Evolutionary conservation across 2,888 invertebrate genomes (phyloP).

Genomic region (Drosophila ustulata): DNA sequence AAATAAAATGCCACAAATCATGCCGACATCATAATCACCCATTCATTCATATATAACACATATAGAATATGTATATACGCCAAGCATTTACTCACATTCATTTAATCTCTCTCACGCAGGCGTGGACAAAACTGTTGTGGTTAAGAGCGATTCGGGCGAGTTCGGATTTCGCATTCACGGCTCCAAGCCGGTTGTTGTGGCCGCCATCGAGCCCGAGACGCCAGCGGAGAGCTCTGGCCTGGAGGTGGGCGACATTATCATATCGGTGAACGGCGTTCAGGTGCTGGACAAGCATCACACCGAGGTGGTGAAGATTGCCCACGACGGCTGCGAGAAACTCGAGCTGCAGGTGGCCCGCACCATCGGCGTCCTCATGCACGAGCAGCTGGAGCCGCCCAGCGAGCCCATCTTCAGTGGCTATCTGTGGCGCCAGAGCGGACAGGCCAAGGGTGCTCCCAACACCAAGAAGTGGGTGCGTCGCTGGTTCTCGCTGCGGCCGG

Average conservation of each 20-base stretch:
- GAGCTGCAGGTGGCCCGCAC: constrained; percentile 95
- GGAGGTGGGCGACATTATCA: constrained; percentile 97
- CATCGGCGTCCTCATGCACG: constrained; percentile 91
- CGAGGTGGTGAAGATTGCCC: constrained; percentile 96
- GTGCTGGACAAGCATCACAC: constrained; percentile 97
- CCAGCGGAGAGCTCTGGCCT: constrained; percentile 96
- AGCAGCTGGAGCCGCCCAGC: constrained; percentile 87
- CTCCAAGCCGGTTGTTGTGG: constrained; percentile 97
- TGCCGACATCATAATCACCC: constrained; percentile 11
- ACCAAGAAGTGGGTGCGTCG: constrained; percentile 92
- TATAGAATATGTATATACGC: not conserved
- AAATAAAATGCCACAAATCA: constrained; percentile 84
- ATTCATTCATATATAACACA: not conserved
- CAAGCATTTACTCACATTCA: not conserved
- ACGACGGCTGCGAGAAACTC: constrained; percentile 93
- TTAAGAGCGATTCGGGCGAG: constrained; percentile 93
- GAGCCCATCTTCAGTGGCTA: constrained; percentile 90
- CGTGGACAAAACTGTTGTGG: constrained; percentile 94
- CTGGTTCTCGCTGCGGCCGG: constrained; percentile 95
- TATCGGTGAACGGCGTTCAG: constrained; percentile 95
- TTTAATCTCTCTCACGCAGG: constrained; percentile 86
- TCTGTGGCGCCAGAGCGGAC: constrained; percentile 90
- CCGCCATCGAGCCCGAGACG: constrained; percentile 96
- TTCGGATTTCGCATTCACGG: constrained; percentile 98
- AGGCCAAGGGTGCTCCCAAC: constrained; percentile 86